Evolutionary conservation across 2,113 vertebrate genomes (phyloP).

Genomic region (Nansenia antarctica): DNA sequence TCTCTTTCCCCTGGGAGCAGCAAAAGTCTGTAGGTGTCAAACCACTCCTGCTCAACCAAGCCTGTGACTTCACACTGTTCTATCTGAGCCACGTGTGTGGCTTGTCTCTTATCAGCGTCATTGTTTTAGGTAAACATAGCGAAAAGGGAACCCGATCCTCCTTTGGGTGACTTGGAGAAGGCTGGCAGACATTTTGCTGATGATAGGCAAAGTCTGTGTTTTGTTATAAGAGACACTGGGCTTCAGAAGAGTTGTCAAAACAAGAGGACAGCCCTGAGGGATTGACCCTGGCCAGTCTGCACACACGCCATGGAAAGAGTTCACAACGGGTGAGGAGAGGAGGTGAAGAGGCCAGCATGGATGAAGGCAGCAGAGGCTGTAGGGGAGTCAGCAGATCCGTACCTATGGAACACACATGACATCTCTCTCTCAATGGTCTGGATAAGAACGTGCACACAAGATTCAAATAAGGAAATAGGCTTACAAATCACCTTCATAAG

Average conservation of each 20-base stretch:
- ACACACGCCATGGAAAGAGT: constrained; percentile 35
- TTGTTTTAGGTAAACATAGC: constrained; percentile 71
- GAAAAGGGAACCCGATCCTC: constrained; percentile 69
- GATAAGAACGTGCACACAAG: not conserved
- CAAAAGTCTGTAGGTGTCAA: constrained; percentile 41
- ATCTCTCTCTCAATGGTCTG: not conserved
- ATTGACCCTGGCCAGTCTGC: constrained; percentile 51
- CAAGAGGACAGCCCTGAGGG: constrained; percentile 64
- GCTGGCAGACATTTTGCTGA: constrained; percentile 60
- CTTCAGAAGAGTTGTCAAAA: constrained; percentile 77
- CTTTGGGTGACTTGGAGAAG: constrained; percentile 48
- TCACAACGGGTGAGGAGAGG: not conserved
- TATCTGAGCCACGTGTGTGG: constrained; percentile 47
- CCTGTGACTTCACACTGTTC: constrained; percentile 61
- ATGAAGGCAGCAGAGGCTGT: not conserved
- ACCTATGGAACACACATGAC: too few relatives aligned
- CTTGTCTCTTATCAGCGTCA: constrained; percentile 66
- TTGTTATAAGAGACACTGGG: constrained; percentile 72
- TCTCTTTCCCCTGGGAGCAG: constrained; percentile 46
- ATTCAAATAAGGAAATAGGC: not conserved
- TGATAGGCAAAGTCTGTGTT: constrained; percentile 67
- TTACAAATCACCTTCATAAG: not conserved
- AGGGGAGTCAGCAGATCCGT: not conserved
- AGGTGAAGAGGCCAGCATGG: not conserved
- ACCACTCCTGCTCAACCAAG: constrained; percentile 23